phyloP scores from a whole-genome alignment of 2,113 vertebrate genomes.

The Ammospiza nelsoni region DNA sequence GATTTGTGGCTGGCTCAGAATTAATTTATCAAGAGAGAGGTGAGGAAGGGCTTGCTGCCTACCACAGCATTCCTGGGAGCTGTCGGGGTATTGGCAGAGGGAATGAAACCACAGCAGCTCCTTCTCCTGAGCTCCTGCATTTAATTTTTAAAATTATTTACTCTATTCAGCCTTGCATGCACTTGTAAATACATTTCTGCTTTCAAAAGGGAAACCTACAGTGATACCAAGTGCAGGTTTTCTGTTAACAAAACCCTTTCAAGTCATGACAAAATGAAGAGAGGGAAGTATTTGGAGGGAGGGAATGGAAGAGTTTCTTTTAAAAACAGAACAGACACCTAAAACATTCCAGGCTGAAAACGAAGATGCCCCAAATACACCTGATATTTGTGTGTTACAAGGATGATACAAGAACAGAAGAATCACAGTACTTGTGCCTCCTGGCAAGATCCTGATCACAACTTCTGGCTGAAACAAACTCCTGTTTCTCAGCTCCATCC shows the following conservation, averaged over 20 bases:
- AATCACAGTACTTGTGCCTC: background rate
- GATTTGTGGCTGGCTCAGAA: conserved; percentile 34
- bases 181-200: background rate
- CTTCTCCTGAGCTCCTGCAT: background rate
- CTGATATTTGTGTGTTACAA: background rate
- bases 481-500: background rate
- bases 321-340: background rate
- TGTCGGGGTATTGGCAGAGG: background rate
- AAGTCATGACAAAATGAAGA: background rate
- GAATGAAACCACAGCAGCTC: background rate
- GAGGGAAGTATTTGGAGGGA: background rate
- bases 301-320: background rate
- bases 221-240: background rate
- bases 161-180: background rate
- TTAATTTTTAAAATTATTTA: background rate
- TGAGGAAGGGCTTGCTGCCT: conserved; percentile 1
- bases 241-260: background rate
- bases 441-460: background rate
- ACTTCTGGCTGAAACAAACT: background rate
- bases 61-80: conserved; percentile 8
- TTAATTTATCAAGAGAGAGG: conserved; percentile 15
- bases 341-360: background rate
- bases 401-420: background rate
- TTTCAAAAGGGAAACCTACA: background rate
- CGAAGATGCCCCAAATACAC: background rate